Base-by-base conservation (phyloP, 1,140 invertebrate species). In the Polyergus mexicanus region DNA sequence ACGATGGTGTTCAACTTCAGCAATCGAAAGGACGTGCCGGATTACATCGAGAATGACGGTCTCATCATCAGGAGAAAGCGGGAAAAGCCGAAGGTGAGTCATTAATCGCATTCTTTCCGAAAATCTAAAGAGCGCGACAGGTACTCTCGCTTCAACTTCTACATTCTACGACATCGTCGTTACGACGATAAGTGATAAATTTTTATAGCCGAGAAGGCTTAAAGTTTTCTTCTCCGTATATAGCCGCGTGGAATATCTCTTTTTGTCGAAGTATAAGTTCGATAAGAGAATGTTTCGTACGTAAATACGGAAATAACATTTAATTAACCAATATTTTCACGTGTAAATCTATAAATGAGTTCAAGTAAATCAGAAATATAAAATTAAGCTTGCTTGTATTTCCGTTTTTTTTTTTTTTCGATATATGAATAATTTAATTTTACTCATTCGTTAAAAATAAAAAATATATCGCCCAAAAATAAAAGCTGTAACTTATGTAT, bases 31-130 rank as follows among this genome's bases (percentile, higher is more conserved):
- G 97, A 97, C 89, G 97, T 98, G 87, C 98, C 98, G 66, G 97
- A 98, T 96, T 98, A 98, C 94, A 98, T 98, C 92, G 97, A 98
- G 94, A 98, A 98, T 95, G 98, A 98, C 95, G 98, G 97, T 78
- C 95, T 97, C 89, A 96, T 97, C 76, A 96, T 97, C 77, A 96
- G 96, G 88, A 96, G 95, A 92, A 96, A 96, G 90, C 94, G 96
- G 77, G 96, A 97, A 91, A 96, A 96, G 88, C 96, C 96, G 86
- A 97, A 97, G 96, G 97, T 98, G 92, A 96, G 95, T 94, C 56
- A 77, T 22, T 22, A 32, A 38, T 77, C 22, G 3, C 3, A 16
- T 41, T 58, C 11, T 76, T 47, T 47, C 28, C 66, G 54, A n/a
- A 51, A 80, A 80, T 54, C 13, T 44, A 38, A 75, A 16, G 47